Percentiles rank a stretch among this genome's conserved stretches.
These are phyloP conservation scores for Cantharis lateralis DNA, from an alignment of 2,888 invertebrate species.

Conservation along the genomic window DNA sequence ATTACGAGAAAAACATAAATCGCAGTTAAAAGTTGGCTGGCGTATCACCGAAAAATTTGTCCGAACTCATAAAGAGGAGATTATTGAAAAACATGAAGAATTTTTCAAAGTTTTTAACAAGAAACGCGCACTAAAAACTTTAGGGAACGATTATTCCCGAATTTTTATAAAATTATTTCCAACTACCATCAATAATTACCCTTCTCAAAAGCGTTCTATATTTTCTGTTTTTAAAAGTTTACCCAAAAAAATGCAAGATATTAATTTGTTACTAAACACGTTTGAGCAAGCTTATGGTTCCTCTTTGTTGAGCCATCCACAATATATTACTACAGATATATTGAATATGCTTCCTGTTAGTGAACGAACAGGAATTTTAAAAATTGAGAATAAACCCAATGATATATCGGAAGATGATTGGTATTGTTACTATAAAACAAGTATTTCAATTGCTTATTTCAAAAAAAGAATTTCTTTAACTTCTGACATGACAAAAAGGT, in stretches of 20 bases:
- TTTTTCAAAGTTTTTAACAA: constrained; percentile 3
- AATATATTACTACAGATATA: background rate
- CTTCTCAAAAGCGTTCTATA: background rate
- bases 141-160: constrained; percentile 7
- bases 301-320: background rate
- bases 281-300: constrained; percentile 6
- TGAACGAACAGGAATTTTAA: background rate
- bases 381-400: background rate
- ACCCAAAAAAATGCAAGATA: background rate
- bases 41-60: constrained; percentile 21
- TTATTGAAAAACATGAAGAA: constrained; percentile 9
- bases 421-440: constrained; percentile 3
- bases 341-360: background rate
- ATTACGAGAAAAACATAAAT: constrained; percentile 9
- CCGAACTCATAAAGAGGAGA: constrained; percentile 2
- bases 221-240: background rate
- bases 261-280: background rate
- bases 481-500: background rate
- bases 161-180: constrained; percentile 18
- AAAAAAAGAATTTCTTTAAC: constrained; percentile 9
- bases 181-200: background rate
- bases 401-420: background rate
- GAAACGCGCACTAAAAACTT: constrained; percentile 6
- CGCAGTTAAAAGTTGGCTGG: constrained; percentile 10
- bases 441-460: constrained; percentile 6